These are phyloP conservation scores for Cosmia pyralina DNA, from an alignment of 2,888 invertebrate genomes.

Conservation along the genomic window DNA sequence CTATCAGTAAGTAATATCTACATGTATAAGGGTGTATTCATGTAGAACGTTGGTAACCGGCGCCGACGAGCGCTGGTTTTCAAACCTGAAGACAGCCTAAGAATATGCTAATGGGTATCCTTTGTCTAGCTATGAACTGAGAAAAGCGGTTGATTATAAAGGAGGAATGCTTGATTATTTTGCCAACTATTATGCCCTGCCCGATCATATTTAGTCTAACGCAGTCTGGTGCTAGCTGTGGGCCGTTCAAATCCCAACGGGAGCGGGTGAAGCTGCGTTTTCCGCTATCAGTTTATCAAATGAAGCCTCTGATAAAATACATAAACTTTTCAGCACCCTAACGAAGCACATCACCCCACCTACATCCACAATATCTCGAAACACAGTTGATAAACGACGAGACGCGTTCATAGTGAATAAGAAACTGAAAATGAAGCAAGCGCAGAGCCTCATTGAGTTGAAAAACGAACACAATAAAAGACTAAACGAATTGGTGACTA, in stretches of 20 bases:
- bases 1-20: slow-evolving; percentile 89
- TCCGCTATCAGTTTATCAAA: neutral
- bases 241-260: too few relatives aligned
- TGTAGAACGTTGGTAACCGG: too few relatives aligned
- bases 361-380: slow-evolving; percentile 81
- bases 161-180: neutral
- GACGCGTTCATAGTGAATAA: slow-evolving; percentile 84
- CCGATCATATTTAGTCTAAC: neutral
- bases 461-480: slow-evolving; percentile 82
- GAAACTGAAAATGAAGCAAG: slow-evolving; percentile 84
- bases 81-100: too few relatives aligned
- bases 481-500: slow-evolving; percentile 75
- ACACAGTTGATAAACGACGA: slow-evolving; percentile 78
- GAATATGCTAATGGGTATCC: neutral
- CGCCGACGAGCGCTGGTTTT: too few relatives aligned
- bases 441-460: slow-evolving; percentile 80
- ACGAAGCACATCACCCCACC: slow-evolving; percentile 93
- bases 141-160: neutral
- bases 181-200: neutral
- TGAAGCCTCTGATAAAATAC: neutral
- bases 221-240: neutral
- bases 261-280: neutral
- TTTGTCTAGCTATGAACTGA: neutral
- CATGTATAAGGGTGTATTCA: too few relatives aligned
- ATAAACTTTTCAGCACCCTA: slow-evolving; percentile 88